phyloP scores from a whole-genome alignment of 2,113 vertebrate genomes.

The Dolichotis patagonum region DNA sequence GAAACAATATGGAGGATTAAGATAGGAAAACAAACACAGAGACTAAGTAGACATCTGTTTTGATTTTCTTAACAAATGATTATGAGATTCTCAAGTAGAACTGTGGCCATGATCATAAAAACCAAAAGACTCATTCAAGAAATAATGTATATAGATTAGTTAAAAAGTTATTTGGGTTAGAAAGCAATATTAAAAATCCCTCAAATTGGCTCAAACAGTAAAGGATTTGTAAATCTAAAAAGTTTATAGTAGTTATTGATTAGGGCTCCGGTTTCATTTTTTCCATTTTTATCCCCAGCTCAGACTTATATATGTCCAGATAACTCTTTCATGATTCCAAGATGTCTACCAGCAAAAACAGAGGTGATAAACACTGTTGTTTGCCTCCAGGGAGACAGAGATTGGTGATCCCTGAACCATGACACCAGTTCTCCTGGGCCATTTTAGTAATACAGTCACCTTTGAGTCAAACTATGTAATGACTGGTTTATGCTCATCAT shows the following conservation, averaged over 20 bases:
- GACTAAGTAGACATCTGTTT: background rate
- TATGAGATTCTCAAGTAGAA: background rate
- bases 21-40: background rate
- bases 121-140: background rate
- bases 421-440: background rate
- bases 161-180: background rate
- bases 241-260: background rate
- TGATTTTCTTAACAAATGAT: background rate
- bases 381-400: background rate
- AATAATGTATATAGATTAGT: background rate
- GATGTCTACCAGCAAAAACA: background rate
- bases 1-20: background rate
- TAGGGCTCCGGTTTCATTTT: background rate
- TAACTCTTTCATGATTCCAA: background rate
- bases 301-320: background rate
- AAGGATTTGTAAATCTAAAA: background rate
- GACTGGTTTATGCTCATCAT: background rate
- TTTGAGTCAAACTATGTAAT: background rate
- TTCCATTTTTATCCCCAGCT: background rate
- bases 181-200: slow-evolving; percentile 7
- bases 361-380: background rate
- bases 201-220: background rate
- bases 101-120: background rate
- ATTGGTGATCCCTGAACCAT: background rate
- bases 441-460: background rate